Conservation (phyloP, 2,797 vertebrate genomes). For the Clarias laeviceps region DNA sequence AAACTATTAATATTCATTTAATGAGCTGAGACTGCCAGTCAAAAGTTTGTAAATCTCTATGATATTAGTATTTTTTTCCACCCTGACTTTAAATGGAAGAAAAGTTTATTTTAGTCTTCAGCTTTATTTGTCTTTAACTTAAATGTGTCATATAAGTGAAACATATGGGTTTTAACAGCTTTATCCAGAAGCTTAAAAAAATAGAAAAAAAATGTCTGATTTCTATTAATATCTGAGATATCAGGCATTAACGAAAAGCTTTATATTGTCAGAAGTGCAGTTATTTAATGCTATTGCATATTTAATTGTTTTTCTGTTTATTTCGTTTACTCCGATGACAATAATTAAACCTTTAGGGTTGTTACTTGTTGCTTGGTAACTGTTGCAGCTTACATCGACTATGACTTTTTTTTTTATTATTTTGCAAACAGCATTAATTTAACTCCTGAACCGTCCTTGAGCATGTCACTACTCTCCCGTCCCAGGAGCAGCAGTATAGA, state of each 20-base stretch:
- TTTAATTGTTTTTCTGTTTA: background rate
- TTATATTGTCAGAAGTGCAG: background rate
- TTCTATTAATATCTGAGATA: background rate
- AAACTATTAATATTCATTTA: conserved; percentile 17
- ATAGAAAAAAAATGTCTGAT: background rate
- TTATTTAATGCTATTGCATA: background rate
- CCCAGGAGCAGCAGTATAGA: conserved; percentile 87
- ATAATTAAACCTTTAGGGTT: background rate
- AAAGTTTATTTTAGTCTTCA: background rate
- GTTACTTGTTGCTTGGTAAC: background rate
- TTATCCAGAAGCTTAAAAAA: background rate
- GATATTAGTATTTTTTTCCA: background rate
- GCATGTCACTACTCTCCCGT: background rate
- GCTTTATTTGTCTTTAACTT: background rate
- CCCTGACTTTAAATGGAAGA: background rate
- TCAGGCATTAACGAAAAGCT: background rate
- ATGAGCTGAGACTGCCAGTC: conserved; percentile 2
- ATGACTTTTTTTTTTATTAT: background rate
- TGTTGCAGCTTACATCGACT: background rate
- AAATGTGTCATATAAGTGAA: background rate
- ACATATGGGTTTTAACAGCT: background rate
- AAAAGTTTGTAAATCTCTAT: background rate
- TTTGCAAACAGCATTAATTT: background rate
- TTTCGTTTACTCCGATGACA: background rate
- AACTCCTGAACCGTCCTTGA: background rate